These are phyloP conservation scores for Caenorhabditis virilis DNA, from an alignment of 2,888 invertebrate species.

Conservation along the genomic window DNA sequence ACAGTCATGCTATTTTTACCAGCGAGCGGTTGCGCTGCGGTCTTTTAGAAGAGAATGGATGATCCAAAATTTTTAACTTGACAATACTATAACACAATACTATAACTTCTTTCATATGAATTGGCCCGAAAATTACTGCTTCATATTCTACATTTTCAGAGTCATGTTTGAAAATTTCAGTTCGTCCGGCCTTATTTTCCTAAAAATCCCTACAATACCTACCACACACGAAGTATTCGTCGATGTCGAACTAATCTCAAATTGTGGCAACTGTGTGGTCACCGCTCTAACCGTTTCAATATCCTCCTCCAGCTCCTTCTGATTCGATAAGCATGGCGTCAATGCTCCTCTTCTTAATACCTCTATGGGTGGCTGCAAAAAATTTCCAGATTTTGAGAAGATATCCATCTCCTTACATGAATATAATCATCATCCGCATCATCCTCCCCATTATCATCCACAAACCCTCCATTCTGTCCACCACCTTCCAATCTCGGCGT, in stretches of 20 bases:
- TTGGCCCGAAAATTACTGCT: too few relatives aligned
- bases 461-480: slow-evolving; percentile 5
- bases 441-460: slow-evolving; percentile 23
- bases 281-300: too few relatives aligned
- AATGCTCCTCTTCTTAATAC: slow-evolving; percentile 19
- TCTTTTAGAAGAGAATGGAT: too few relatives aligned
- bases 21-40: too few relatives aligned
- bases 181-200: not conserved
- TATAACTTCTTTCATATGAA: too few relatives aligned
- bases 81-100: too few relatives aligned
- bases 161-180: not conserved
- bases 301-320: slow-evolving; percentile 1
- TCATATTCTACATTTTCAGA: not conserved
- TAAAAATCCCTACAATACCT: not conserved
- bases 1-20: too few relatives aligned
- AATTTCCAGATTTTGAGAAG: not conserved
- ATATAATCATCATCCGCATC: slow-evolving; percentile 31
- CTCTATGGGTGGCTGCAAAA: slow-evolving; percentile 31
- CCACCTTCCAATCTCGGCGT: slow-evolving; percentile 4
- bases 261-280: too few relatives aligned
- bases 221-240: slow-evolving; percentile 30
- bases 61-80: too few relatives aligned
- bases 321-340: slow-evolving; percentile 10
- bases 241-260: slow-evolving; percentile 20
- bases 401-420: too few relatives aligned